phyloP scores from a whole-genome alignment of 2,888 invertebrate species.

The Ophion ventricosus region DNA sequence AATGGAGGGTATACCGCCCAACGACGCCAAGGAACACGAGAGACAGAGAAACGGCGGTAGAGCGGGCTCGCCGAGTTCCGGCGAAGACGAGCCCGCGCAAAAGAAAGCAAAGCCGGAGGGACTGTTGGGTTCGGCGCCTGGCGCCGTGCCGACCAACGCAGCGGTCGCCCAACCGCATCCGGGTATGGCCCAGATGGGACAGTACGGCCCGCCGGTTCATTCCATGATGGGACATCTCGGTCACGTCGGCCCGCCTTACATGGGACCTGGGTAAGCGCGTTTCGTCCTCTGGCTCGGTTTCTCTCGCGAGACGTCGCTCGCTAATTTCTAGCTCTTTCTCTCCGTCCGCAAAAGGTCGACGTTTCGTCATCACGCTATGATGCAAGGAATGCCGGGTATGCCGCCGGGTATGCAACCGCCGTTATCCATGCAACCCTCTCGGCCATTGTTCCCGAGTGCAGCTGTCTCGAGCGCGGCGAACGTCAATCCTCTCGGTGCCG shows the following conservation, averaged over 20 bases:
- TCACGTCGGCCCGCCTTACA: slow-evolving; percentile 90
- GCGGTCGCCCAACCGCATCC: slow-evolving; percentile 86
- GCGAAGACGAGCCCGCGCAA: slow-evolving; percentile 92
- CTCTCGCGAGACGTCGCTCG: neutral
- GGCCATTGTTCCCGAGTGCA: slow-evolving; percentile 93
- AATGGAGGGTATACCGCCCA: slow-evolving; percentile 99
- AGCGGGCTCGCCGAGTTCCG: slow-evolving; percentile 91
- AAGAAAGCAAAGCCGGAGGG: slow-evolving; percentile 90
- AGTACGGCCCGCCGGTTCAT: slow-evolving; percentile 85
- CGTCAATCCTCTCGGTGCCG: slow-evolving; percentile 86
- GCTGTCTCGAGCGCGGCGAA: slow-evolving; percentile 85
- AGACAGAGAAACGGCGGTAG: slow-evolving; percentile 90
- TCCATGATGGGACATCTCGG: slow-evolving; percentile 87
- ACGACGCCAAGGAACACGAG: slow-evolving; percentile 97
- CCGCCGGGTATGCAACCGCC: slow-evolving; percentile 83
- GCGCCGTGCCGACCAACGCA: slow-evolving; percentile 86
- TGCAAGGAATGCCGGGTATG: slow-evolving; percentile 83
- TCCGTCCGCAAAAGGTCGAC: slow-evolving; percentile 21
- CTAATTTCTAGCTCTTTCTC: neutral
- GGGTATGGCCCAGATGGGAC: slow-evolving; percentile 86
- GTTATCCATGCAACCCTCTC: slow-evolving; percentile 83
- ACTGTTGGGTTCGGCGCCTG: slow-evolving; percentile 87
- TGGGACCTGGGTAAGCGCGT: slow-evolving; percentile 86
- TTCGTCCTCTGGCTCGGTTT: too few relatives aligned
- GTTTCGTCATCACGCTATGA: slow-evolving; percentile 81